A percentile compares a stretch with the other conserved stretches of the same genome.
phyloP scores from a whole-genome alignment of 1,140 invertebrate species.

The Drosophila ironensis region DNA sequence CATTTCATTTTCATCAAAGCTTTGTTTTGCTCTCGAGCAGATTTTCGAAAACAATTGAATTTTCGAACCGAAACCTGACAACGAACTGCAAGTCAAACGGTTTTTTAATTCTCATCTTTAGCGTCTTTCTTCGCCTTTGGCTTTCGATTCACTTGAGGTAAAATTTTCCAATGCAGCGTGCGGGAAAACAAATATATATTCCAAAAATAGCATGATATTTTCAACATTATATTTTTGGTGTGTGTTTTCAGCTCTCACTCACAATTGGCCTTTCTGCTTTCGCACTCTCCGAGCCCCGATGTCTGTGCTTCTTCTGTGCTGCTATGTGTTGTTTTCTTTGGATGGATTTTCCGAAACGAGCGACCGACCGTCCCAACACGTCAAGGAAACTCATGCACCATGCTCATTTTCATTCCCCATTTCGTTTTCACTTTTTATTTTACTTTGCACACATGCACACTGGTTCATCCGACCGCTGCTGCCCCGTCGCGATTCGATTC shows the following conservation, averaged over 20 bases:
- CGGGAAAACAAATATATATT: conserved; percentile 61
- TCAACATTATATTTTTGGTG: conserved; percentile 68
- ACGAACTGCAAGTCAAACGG: conserved; percentile 33
- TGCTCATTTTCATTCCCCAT: conserved; percentile 58
- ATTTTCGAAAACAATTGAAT: conserved; percentile 29
- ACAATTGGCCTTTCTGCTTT: conserved; percentile 67
- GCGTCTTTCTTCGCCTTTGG: conserved; percentile 25
- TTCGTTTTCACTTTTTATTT: conserved; percentile 59
- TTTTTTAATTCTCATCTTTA: conserved; percentile 20
- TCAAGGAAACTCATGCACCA: conserved; percentile 71
- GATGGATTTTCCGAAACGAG: conserved; percentile 59
- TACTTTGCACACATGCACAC: conserved; percentile 44
- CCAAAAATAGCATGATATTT: conserved; percentile 77
- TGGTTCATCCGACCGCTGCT: background rate
- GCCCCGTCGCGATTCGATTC: conserved; percentile 3
- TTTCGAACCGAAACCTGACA: conserved; percentile 8
- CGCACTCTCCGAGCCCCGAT: conserved; percentile 28
- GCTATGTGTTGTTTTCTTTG: conserved; percentile 50
- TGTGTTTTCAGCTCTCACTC: conserved; percentile 57
- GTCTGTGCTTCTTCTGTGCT: conserved; percentile 7
- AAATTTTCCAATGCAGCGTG: conserved; percentile 63
- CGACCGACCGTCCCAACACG: conserved; percentile 32
- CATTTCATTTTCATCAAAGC: conserved; percentile 2
- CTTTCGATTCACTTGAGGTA: conserved; percentile 19
- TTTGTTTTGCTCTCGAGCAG: conserved; percentile 33